Base-by-base conservation (phyloP, 2,797 vertebrate species). In the Carcharodon carcharias region DNA sequence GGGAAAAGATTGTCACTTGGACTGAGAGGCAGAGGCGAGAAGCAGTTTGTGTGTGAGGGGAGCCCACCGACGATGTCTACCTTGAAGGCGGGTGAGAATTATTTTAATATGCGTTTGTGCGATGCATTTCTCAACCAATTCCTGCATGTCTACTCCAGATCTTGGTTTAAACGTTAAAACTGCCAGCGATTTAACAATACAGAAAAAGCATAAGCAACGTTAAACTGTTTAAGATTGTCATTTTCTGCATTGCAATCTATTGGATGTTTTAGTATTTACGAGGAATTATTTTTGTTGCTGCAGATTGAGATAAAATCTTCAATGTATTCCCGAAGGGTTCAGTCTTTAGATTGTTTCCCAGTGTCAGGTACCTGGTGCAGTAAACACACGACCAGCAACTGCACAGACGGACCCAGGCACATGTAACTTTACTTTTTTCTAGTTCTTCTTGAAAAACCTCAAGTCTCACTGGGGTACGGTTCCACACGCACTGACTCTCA, bases 41-140 rank as follows among this genome's bases (percentile, higher is more conserved):
- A 40, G 63, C 91, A 45, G 63, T 63, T 93, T 67, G n/a, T 11
- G 9, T 67, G 91, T 45, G n/a, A 65, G 91, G 8, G 91, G n/a
- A 67, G 91, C 40, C 91, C 63, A 67, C 61, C 16, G 91, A 67
- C 21, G 67, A 93, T 93, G 91, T 93, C 91, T 93, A 93, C 63
- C 18, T 93, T 67, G 91, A 93, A 93, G 91, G 63, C 91, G 91
- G 91, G 91, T 93, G 91, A 93, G 91, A 93, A 93, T 67, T 67
- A 67, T 67, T 67, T 93, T 93, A 93, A 93, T 93, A 21, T 93
- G n/a, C 40, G 63, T 18, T 40, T 40, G 23, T 93, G 23, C n/a
- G 63, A 14, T 93, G n/a, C 61, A n/a, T 67, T 67, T 67, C 63
- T 93, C 63, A 93, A 7, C 91, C 63, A 93, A 63, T 63, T 92